A percentile compares a stretch with the other conserved stretches of the same genome.
Evolutionary conservation across 1,140 invertebrate species (phyloP).

Genomic region (Solen grandis): DNA sequence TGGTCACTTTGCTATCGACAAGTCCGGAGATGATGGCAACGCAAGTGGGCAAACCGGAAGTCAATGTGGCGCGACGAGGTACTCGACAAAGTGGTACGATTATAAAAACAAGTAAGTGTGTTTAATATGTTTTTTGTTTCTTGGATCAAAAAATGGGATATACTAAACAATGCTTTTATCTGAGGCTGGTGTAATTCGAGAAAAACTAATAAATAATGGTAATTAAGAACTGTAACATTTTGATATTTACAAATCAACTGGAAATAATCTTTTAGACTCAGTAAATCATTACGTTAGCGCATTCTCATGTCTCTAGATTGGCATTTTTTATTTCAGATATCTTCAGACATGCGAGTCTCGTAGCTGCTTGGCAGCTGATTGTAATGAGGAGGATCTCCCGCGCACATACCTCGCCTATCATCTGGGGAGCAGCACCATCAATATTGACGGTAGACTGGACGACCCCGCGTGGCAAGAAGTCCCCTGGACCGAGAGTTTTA

Average conservation of each 20-base stretch:
- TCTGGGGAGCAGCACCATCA: conserved; percentile 53
- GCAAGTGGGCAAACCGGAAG: background rate
- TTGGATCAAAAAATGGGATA: background rate
- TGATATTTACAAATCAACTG: no score
- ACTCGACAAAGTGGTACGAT: background rate
- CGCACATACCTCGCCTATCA: conserved; percentile 61
- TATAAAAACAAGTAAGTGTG: background rate
- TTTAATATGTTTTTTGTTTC: background rate
- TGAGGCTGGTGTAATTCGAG: no score
- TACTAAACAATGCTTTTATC: background rate
- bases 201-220: no score
- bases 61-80: background rate
- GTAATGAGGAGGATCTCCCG: conserved; percentile 37
- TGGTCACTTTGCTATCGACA: conserved; percentile 40
- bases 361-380: background rate
- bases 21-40: background rate
- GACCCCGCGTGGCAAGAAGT: conserved; percentile 64
- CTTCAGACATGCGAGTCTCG: conserved; percentile 1
- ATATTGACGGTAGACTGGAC: conserved; percentile 62
- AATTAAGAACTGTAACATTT: no score
- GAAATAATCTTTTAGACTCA: background rate
- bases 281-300: background rate
- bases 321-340: conserved; percentile 22
- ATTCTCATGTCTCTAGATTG: background rate
- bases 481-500: conserved; percentile 61